Evolutionary conservation across 2,797 vertebrate genomes (phyloP).

Genomic region (Rhabdomys pumilio): DNA sequence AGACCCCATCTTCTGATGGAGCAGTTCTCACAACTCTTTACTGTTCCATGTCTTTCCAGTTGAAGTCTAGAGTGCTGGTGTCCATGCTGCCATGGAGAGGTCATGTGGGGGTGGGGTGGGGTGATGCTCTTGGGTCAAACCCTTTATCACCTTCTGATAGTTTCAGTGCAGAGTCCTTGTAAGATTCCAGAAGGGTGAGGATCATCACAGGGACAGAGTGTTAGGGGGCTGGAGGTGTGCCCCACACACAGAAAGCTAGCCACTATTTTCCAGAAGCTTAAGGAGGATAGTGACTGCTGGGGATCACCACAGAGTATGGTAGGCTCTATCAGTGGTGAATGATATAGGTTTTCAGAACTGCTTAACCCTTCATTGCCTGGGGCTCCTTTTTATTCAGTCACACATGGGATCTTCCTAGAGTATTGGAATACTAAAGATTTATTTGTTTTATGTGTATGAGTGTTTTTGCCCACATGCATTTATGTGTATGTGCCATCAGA

Average conservation of each 20-base stretch:
- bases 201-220: not conserved
- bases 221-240: not conserved
- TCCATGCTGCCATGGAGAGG: fast-evolving
- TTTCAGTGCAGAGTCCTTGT: not conserved
- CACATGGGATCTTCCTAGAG: not conserved
- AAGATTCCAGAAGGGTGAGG: not conserved
- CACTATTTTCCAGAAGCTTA: not conserved
- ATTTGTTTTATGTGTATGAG: not conserved
- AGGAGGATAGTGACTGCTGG: not conserved
- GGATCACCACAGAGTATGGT: fast-evolving
- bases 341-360: not conserved
- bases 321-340: too few relatives aligned
- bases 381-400: not conserved
- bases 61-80: fast-evolving
- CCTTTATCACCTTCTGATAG: too few relatives aligned
- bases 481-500: not conserved
- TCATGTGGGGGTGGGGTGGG: fast-evolving
- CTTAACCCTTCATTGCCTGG: not conserved
- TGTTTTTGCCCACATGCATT: not conserved
- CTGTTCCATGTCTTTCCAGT: fast-evolving
- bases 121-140: not conserved
- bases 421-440: not conserved
- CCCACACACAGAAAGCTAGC: not conserved
- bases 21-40: fast-evolving
- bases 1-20: fast-evolving